Base-by-base conservation (phyloP, 1,140 invertebrate species). In the Battus philenor region DNA sequence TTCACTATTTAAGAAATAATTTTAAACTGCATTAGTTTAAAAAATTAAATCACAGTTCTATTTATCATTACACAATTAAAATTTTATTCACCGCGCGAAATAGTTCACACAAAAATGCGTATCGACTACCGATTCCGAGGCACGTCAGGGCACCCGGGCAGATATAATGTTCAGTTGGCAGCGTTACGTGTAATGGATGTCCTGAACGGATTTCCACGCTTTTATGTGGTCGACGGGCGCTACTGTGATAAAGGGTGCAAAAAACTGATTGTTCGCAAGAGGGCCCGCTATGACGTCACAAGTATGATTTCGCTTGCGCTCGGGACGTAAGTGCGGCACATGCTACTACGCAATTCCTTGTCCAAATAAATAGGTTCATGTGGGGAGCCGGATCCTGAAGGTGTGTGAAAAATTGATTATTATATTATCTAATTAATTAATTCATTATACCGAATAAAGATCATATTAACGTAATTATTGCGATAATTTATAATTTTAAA, bases 231-330 rank as follows among this genome's bases (percentile, higher is more conserved):
- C 63, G 62, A 62, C 59, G 57, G 64, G 68, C 70, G 68, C 68
- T 73, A 73, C 79, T 47, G 70, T 73, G 70, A 76, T 78, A 81
- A 70, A 79, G 79, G 77, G 77, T 81, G 79, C 71, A 81, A 84
- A 84, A 81, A 81, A 79, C 68, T 43, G 67, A 72, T 71, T 81
- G 73, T 81, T 81, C 76, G 70, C 60, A 64, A 58, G 63, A 72
- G 71, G 73, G 71, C 62, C 72, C 63, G 73, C 44, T 54, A 65
- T 69, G 52, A 78, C 79, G 79, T 81, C 74, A 81, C 68, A 47
- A 61, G 66, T 68, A 59, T 53, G 65, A 74, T 68, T 68, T 69
- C 67, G 68, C 58, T 60, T 60, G 65, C 64, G 59, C 32, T 58
- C 57, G 58, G 54, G 44, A 73, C 80, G 79, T 72, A 79, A 77